These are phyloP conservation scores for Syngnathus acus DNA, from an alignment of 2,797 vertebrate genomes.

Conservation along the genomic window DNA sequence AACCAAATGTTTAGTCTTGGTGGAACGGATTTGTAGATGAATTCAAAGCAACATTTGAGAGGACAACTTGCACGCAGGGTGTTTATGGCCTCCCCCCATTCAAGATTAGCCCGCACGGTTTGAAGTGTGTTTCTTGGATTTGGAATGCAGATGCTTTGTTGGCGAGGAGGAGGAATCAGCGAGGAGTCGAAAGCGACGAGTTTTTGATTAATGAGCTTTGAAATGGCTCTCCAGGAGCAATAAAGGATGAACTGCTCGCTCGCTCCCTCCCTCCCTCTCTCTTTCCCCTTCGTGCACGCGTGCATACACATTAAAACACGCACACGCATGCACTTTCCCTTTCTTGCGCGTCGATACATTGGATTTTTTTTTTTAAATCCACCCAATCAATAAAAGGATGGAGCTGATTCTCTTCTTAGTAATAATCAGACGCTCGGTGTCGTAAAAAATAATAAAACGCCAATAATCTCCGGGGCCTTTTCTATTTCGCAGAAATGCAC, in stretches of 20 bases:
- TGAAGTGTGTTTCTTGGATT: conserved; percentile 79
- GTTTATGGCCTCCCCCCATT: conserved; percentile 24
- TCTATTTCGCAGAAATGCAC: conserved; percentile 49
- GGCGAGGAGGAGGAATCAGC: conserved; percentile 77
- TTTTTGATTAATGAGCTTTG: conserved; percentile 93
- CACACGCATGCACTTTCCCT: conserved; percentile 14
- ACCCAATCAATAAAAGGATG: conserved; percentile 40
- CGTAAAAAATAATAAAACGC: conserved; percentile 43
- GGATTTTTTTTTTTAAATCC: conserved; percentile 9
- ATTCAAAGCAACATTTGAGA: not conserved
- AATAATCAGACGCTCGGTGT: conserved; percentile 35
- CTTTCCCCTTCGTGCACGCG: conserved; percentile 26
- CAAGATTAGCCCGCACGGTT: conserved; percentile 63
- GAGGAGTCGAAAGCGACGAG: conserved; percentile 76
- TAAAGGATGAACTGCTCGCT: conserved; percentile 71
- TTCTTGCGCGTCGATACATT: conserved; percentile 13
- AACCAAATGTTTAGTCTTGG: not conserved
- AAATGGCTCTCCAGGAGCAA: conserved; percentile 82
- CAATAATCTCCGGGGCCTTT: conserved; percentile 46
- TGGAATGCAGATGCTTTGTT: conserved; percentile 83
- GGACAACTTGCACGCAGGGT: conserved; percentile 13
- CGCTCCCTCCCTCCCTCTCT: conserved; percentile 38
- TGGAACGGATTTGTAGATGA: not conserved
- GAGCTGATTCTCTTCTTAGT: conserved; percentile 27
- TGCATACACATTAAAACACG: not conserved